Evolutionary conservation across 2,113 vertebrate genomes (phyloP), one percentile per base, ranked within the genome.

Genomic region (Siphamia tubifer): DNA sequence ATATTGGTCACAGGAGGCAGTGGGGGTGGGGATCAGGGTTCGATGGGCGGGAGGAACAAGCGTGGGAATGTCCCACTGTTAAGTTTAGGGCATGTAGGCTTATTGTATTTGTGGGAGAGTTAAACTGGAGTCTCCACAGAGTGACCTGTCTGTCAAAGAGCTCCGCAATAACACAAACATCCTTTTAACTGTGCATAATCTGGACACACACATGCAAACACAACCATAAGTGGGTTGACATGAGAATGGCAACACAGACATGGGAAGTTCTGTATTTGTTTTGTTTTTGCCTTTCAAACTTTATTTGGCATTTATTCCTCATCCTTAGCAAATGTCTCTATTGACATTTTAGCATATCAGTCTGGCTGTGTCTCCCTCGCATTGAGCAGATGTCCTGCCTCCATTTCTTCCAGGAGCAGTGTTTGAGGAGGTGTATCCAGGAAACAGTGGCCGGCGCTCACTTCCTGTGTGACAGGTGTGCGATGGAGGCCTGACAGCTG

Each of bases 401-500:
- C 58, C 52, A n/a, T 68, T 68, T 69, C 84, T 74, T 72, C 73
- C 77, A 85, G 81, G 82, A 82, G 81, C 74, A 61, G 66, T 90
- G 86, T 90, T 87, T 91, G 85, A 89, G 90, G 87, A 91, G 88
- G 84, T 82, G 90, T 92, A 87, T 92, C 91, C 91, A 92, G 91
- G 92, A 93, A 94, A 89, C 90, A 74, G 81, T 82, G 87, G 82
- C 88, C 82, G 43, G 76, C 44, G 67, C 86, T 84, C 65, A 80
- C 91, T 94, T 94, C 92, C 92, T 92, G 91, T 89, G 82, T 91
- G 91, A 92, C 92, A 94, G 92, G 92, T 94, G 92, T 84, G 84
- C 73, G 53, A 80, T 70, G 84, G 79, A 84, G 87, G 82, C 85
- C 89, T 86, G 87, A 90, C 92, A 93, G 90, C 92, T 94, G 92